Percentiles rank a stretch among this genome's conserved stretches.
phyloP scores from a whole-genome alignment of 2,113 vertebrate genomes.

The Prionailurus viverrinus region DNA sequence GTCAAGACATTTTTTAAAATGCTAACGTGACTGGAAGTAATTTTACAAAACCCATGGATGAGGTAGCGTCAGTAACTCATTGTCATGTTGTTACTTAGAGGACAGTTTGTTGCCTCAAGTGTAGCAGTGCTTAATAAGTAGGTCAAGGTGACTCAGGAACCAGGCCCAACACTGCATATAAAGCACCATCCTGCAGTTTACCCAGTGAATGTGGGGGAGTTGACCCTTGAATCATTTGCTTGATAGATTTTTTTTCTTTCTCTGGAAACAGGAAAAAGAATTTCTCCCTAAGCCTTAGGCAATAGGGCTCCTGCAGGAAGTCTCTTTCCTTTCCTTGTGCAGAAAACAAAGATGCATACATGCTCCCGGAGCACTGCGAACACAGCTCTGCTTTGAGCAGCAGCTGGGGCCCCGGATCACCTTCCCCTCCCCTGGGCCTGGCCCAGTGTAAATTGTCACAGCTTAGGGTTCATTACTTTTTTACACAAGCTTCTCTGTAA shows the following conservation, averaged over 20 bases:
- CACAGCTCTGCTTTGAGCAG: slow-evolving; percentile 14
- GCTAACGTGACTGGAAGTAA: not conserved
- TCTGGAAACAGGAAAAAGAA: slow-evolving; percentile 50
- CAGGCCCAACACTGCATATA: not conserved
- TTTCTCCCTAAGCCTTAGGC: slow-evolving; percentile 46
- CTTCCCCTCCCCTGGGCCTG: not conserved
- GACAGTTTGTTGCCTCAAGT: not conserved
- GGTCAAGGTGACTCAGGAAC: not conserved
- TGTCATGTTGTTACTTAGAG: not conserved
- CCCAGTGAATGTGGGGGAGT: not conserved
- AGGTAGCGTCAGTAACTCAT: not conserved
- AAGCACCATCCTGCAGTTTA: not conserved
- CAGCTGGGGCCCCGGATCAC: not conserved
- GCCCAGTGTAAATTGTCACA: not conserved
- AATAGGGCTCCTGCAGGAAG: not conserved
- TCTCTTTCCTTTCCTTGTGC: not conserved
- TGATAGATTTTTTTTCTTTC: slow-evolving; percentile 20
- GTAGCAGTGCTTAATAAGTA: not conserved
- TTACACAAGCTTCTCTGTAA: slow-evolving; percentile 63
- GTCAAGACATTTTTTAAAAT: not conserved
- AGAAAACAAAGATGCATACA: slow-evolving; percentile 50
- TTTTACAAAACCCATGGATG: not conserved
- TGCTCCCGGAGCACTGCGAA: not conserved
- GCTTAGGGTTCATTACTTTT: not conserved
- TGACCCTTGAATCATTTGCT: slow-evolving; percentile 14